Conservation (phyloP, 2,113 vertebrate species). For the Vulpes lagopus region DNA sequence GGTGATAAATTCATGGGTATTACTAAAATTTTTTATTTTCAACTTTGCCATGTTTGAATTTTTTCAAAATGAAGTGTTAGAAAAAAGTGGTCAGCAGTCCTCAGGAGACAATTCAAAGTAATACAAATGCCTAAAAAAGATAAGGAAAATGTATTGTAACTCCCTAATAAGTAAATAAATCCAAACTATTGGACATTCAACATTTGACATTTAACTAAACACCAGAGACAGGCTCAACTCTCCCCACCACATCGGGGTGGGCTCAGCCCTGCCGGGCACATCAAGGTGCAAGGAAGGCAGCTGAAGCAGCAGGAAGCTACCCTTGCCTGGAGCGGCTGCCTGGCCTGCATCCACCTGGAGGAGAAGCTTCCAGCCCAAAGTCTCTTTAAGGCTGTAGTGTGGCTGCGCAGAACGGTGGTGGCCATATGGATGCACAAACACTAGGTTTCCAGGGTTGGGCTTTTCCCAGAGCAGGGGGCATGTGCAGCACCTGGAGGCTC, state of each 20-base stretch:
- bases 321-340: not conserved
- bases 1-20: not conserved
- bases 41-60: not conserved
- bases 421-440: too few relatives aligned
- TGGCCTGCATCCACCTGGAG: not conserved
- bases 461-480: not conserved
- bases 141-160: not conserved
- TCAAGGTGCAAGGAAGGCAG: not conserved
- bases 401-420: not conserved
- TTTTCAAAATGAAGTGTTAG: not conserved
- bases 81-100: not conserved
- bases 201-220: not conserved
- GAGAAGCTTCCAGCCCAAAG: not conserved
- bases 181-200: not conserved
- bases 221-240: not conserved
- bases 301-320: not conserved
- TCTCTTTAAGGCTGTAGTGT: too few relatives aligned
- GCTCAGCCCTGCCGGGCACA: not conserved
- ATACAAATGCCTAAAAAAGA: not conserved
- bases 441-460: not conserved
- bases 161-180: not conserved
- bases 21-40: not conserved
- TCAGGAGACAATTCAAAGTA: not conserved
- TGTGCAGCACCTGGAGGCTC: not conserved
- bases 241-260: not conserved